Base-by-base conservation (phyloP, 2,797 vertebrate genomes). In the Percopsis omiscomaycus region DNA sequence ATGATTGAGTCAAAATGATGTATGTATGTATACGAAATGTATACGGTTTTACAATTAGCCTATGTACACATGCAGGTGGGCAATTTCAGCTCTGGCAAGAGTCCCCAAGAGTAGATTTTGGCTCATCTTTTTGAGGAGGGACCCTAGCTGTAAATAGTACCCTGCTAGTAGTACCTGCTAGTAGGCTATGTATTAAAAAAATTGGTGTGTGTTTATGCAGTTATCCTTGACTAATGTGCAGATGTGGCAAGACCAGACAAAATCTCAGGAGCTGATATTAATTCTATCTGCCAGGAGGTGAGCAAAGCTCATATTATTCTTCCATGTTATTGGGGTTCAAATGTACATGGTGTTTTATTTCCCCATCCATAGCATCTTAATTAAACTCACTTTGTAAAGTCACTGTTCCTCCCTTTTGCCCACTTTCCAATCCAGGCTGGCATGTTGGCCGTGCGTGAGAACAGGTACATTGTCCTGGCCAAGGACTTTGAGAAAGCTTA, bases 211-310 rank as follows among this genome's bases (percentile, higher is more conserved):
- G 11, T 27, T 45, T 3, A 6, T 47, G 69, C 14, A 37, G 15
- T 80, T 14, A 3, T 85, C 91, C 92, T 95, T 95, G 82, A 95
- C 85, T 28, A 1, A 27, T 16, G 66, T 54, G 4, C 71, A 98
- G 96, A 97, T 72, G 96, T 98, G 54, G 96, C 96, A 0, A 89
- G 96, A 48, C 96, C 96, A 3, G 96, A 98, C 89, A 98, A 98
- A 89, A 94, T 98, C 78, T 98, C 96, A 0, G 96, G 95, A 60
- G 96, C 96, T 0, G 96, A 97, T 72, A 98, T 98, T 75, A 97
- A 97, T 83, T 98, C 96, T 59, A 98, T 98, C 85, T 96, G 95
- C 84, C 96, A 98, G 77, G 96, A 98, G 94, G 96, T 97, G 73
- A 91, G 27, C 42, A 32, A n/a, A 14, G 27, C 14, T 56, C 5